Conservation (phyloP, 1,140 invertebrate species). For the Pararge aegeria region DNA sequence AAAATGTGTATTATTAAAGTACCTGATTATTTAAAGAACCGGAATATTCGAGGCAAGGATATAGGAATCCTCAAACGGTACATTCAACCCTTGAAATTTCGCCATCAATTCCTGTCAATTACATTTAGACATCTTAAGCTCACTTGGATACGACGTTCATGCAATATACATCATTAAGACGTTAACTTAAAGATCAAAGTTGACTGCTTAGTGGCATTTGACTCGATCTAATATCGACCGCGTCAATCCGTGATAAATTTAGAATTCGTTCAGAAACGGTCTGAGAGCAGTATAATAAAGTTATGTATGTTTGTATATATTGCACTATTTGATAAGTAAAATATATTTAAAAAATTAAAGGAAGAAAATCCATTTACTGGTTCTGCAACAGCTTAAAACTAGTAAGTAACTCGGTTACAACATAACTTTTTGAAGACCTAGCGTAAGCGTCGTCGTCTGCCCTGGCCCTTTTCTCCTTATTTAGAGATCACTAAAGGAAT, state of each 20-base stretch:
- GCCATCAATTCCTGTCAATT: conserved; percentile 12
- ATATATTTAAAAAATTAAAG: background rate
- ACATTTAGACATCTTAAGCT: conserved; percentile 9
- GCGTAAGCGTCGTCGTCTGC: too few relatives aligned
- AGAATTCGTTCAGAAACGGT: background rate
- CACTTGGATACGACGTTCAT: background rate
- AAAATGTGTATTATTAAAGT: too few relatives aligned
- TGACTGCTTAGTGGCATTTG: conserved; percentile 1
- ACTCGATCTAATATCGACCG: conserved; percentile 9
- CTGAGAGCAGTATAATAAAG: background rate
- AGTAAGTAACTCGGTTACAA: too few relatives aligned
- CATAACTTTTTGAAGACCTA: too few relatives aligned
- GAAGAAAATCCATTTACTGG: too few relatives aligned
- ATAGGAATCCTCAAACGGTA: background rate
- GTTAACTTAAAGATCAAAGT: background rate
- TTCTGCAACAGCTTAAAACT: too few relatives aligned
- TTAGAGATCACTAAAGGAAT: too few relatives aligned
- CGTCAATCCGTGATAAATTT: conserved; percentile 6
- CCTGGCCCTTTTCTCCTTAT: too few relatives aligned
- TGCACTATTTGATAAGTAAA: background rate
- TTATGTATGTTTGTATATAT: background rate
- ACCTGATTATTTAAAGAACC: too few relatives aligned
- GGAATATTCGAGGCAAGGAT: background rate
- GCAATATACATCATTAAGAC: conserved; percentile 4
- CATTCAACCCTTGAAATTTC: conserved; percentile 1